Conservation (phyloP, 2,797 vertebrate species). For the Hybognathus amarus region DNA sequence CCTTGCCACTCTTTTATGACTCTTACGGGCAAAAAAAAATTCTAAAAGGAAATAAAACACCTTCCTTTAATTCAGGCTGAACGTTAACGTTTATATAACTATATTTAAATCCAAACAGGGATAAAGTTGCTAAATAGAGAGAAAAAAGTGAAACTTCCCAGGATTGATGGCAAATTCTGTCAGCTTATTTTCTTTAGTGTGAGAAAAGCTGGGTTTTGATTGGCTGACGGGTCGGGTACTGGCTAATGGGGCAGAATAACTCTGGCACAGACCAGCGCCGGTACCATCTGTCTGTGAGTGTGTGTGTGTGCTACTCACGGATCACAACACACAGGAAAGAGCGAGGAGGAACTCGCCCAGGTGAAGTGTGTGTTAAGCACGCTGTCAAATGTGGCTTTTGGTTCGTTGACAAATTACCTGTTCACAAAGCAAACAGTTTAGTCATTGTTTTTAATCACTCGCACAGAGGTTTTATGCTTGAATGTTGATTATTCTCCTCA, state of each 20-base stretch:
- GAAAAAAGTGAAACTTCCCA: background rate
- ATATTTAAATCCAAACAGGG: background rate
- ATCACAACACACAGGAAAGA: slow-evolving; percentile 22
- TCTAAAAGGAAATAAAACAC: background rate
- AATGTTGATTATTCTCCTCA: too few species aligned
- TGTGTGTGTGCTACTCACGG: slow-evolving; percentile 13
- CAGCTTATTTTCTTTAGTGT: background rate
- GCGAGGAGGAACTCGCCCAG: background rate
- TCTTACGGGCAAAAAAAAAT: background rate
- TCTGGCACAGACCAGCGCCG: slow-evolving; percentile 37
- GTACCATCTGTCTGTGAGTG: slow-evolving; percentile 51
- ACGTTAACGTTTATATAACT: background rate
- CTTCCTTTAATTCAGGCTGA: background rate
- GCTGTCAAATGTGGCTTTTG: background rate
- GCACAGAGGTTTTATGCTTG: background rate
- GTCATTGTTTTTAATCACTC: background rate
- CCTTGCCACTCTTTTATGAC: background rate
- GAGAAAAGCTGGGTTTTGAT: slow-evolving; percentile 42
- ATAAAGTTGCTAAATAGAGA: background rate
- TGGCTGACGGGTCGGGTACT: slow-evolving; percentile 32
- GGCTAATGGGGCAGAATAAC: slow-evolving; percentile 52
- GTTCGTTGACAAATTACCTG: background rate
- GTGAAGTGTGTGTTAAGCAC: slow-evolving; percentile 22
- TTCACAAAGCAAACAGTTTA: background rate
- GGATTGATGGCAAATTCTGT: background rate